Conservation (phyloP, 64 coral and sea anemone genomes). For the Dendronephthya gigantea region DNA sequence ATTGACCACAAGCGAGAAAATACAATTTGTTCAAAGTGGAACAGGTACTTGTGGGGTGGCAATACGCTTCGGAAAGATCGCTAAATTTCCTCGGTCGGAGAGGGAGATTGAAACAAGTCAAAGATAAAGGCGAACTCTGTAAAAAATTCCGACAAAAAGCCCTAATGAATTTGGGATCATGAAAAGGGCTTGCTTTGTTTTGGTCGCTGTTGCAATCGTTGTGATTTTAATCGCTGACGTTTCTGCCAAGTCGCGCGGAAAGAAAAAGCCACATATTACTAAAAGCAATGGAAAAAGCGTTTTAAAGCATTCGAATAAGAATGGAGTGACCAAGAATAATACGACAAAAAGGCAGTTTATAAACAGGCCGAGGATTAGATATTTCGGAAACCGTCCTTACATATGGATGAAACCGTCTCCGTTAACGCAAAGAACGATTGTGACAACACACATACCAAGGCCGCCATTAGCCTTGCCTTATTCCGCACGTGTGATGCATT, state of each 20-base stretch:
- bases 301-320: slow-evolving; percentile 17
- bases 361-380: slow-evolving; percentile 40
- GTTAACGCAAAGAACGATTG: slow-evolving; percentile 90
- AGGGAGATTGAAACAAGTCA: neutral
- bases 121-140: neutral
- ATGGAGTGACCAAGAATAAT: slow-evolving; percentile 28
- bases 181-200: neutral
- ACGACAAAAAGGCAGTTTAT: slow-evolving; percentile 75
- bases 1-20: neutral
- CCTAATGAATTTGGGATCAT: neutral
- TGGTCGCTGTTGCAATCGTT: neutral
- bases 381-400: slow-evolving; percentile 35
- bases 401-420: slow-evolving; percentile 89
- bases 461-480: slow-evolving; percentile 73
- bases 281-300: neutral
- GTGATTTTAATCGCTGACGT: neutral
- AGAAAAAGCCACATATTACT: neutral
- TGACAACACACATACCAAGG: slow-evolving; percentile 86
- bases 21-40: neutral
- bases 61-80: neutral
- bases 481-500: slow-evolving; percentile 48
- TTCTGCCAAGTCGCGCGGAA: neutral
- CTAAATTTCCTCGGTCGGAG: neutral
- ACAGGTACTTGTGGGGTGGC: neutral
- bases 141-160: neutral